A percentile compares a stretch with the other conserved stretches of the same genome.
Evolutionary conservation across 2,113 vertebrate species (phyloP).

Genomic region (Progne subis): DNA sequence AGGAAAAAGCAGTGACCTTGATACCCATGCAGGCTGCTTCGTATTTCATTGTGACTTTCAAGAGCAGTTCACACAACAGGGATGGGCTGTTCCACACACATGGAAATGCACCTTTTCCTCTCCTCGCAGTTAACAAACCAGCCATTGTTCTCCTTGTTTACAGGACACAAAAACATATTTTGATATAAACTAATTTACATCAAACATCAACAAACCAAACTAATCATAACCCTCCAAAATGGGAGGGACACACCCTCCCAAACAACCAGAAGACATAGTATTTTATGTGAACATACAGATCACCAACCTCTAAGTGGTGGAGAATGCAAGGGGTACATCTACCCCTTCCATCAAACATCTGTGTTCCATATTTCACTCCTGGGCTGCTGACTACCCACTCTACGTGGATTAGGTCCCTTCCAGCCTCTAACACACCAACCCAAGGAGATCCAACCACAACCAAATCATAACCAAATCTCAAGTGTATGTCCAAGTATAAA

Average conservation of each 20-base stretch:
- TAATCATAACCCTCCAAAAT: not conserved
- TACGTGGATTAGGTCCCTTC: not conserved
- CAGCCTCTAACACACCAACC: not conserved
- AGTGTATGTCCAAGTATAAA: not conserved
- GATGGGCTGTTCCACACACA: not conserved
- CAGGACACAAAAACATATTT: not conserved
- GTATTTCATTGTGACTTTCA: not conserved
- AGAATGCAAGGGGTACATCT: not conserved
- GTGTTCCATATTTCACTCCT: not conserved
- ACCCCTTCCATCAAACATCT: not conserved
- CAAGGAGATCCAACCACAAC: not conserved
- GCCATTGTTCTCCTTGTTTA: conserved; percentile 5
- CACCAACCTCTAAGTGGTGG: not conserved
- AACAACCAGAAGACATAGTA: not conserved
- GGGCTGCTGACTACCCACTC: not conserved
- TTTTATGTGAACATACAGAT: not conserved
- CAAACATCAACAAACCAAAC: not conserved
- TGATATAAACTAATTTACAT: not conserved
- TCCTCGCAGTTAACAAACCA: not conserved
- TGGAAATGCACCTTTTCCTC: not conserved
- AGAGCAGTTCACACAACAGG: not conserved
- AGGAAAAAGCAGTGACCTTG: not conserved
- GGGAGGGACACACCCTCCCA: not conserved
- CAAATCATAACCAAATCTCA: not conserved
- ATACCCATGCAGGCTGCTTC: not conserved